Percentiles rank a stretch among this genome's conserved stretches.
phyloP scores from a whole-genome alignment of 2,797 vertebrate genomes.

The Gallinago nigripennis region DNA sequence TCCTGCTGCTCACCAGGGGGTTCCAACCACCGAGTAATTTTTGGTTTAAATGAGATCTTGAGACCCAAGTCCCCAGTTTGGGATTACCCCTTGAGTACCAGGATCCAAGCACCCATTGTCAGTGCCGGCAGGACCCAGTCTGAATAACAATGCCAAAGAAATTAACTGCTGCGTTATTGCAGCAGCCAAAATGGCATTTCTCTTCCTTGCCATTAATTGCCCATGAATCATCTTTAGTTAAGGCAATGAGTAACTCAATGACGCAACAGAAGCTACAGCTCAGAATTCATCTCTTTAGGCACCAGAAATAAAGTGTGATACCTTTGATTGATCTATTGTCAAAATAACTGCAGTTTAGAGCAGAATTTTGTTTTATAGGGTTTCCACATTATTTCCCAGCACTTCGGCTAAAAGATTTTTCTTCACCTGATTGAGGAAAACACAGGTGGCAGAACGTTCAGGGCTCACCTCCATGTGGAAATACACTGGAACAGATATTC shows the following conservation, averaged over 20 bases:
- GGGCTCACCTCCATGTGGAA: background rate
- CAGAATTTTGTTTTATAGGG: background rate
- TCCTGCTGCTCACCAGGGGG: background rate
- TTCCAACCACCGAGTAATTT: background rate
- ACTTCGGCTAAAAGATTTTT: background rate
- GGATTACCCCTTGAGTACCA: background rate
- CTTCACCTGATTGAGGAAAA: background rate
- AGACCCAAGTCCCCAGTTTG: background rate
- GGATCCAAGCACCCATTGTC: background rate
- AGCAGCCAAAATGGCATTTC: background rate
- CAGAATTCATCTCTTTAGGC: background rate
- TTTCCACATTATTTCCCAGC: background rate
- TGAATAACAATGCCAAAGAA: background rate
- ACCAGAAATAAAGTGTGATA: background rate
- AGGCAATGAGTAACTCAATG: slow-evolving; percentile 38
- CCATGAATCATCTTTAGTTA: slow-evolving; percentile 17
- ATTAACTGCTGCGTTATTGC: background rate
- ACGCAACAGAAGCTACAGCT: slow-evolving; percentile 16
- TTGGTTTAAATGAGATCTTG: background rate
- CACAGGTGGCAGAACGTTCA: background rate
- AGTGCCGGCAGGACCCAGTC: background rate
- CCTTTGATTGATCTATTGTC: slow-evolving; percentile 31
- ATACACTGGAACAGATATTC: background rate
- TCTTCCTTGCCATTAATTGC: background rate
- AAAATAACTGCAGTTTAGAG: slow-evolving; percentile 16